Conservation (phyloP, 2,797 vertebrate species). For the Melanotaenia nigrans region DNA sequence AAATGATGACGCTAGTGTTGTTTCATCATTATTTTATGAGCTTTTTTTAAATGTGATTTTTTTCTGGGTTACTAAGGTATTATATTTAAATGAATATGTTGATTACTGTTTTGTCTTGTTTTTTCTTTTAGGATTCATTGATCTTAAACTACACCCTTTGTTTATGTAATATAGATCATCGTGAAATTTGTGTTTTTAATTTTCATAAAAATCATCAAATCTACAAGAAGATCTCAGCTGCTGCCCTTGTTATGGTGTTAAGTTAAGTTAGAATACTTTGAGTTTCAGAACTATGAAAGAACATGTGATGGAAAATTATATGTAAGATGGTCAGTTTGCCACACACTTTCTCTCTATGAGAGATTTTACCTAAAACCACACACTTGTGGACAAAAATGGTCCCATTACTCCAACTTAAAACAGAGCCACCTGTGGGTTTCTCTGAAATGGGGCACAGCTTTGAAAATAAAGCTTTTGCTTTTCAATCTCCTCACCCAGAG, state of each 20-base stretch:
- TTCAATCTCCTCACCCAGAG: conserved; percentile 42
- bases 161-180: too few relatives aligned
- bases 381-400: conserved; percentile 27
- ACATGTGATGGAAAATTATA: background rate
- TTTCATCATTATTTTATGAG: background rate
- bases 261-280: background rate
- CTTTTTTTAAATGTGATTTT: too few relatives aligned
- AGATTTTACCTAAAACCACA: conserved; percentile 30
- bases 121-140: too few relatives aligned
- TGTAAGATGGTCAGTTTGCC: background rate
- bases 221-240: background rate
- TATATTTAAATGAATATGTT: too few relatives aligned
- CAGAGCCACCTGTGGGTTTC: conserved; percentile 23
- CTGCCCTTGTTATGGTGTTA: background rate
- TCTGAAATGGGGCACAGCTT: conserved; percentile 29
- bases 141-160: too few relatives aligned
- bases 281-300: conserved; percentile 13
- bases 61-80: too few relatives aligned
- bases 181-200: background rate
- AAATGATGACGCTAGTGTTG: background rate
- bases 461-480: conserved; percentile 35
- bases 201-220: background rate
- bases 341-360: background rate
- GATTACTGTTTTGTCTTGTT: too few relatives aligned
- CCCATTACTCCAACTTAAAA: background rate